These are phyloP conservation scores for Arion vulgaris DNA, from an alignment of 1,140 invertebrate genomes.

Conservation along the genomic window DNA sequence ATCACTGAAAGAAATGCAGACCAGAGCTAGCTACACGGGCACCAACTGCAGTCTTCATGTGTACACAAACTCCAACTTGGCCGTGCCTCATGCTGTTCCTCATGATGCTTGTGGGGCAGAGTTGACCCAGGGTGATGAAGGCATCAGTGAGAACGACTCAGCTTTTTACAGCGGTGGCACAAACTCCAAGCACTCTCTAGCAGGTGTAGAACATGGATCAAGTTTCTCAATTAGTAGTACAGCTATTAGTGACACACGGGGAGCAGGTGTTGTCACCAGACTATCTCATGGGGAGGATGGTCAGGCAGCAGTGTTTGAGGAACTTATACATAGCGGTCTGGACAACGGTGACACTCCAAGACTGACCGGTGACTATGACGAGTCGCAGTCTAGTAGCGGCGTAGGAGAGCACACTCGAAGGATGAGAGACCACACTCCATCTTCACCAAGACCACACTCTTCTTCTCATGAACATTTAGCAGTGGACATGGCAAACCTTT, in stretches of 20 bases:
- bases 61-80: background rate
- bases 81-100: background rate
- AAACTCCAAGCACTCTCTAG: conserved; percentile 38
- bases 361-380: conserved; percentile 23
- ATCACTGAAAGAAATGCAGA: conserved; percentile 36
- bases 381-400: conserved; percentile 31
- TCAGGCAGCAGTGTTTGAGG: background rate
- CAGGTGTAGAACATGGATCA: conserved; percentile 22
- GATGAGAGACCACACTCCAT: background rate
- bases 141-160: conserved; percentile 54
- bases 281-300: background rate
- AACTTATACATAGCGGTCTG: background rate
- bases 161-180: conserved; percentile 45
- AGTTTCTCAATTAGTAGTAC: conserved; percentile 34
- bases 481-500: conserved; percentile 34
- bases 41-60: background rate
- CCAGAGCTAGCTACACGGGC: background rate
- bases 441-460: conserved; percentile 5
- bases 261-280: background rate
- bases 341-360: conserved; percentile 20
- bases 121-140: conserved; percentile 51
- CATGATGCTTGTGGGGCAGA: conserved; percentile 34
- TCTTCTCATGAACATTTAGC: conserved; percentile 31
- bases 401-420: background rate
- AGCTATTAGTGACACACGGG: conserved; percentile 12